Base-by-base conservation (phyloP, 2,113 vertebrate species). In the Tetraodon nigroviridis region DNA sequence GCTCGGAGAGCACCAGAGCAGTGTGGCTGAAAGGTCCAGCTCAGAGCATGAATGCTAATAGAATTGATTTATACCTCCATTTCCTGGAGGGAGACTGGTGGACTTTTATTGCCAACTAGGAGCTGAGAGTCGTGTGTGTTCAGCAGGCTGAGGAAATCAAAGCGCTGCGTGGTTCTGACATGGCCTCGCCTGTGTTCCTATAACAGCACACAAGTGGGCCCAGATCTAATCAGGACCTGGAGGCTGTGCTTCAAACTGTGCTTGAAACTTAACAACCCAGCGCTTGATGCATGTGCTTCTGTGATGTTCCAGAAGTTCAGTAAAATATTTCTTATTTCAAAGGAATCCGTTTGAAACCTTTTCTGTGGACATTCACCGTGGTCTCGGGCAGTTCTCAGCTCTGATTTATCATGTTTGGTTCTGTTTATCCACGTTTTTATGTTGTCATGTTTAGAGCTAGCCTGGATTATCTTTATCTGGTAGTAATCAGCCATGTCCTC, bases 11-110 rank as follows among this genome's bases (percentile, higher is more conserved):
- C 69, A 71, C 70, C 71, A 57, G 85, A 59, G 69, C 76, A 61
- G 73, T 69, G 48, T 51, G 44, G 58, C 52, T 75, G 80, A 86
- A 86, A 84, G 69, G 82, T 71, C 76, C 42, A 73, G 68, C 78
- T 77, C 64, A 57, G 76, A 79, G 75, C 75, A 64, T 69, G 67
- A 85, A 86, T 83, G 71, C 79, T 89, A 88, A 89, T 88, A 66
- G 82, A 29, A 84, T 84, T 80, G 84, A 89, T 88, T 81, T 76
- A 79, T 79, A 78, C 67, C 65, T 71, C 80, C 41, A 63, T 74
- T 76, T 83, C 71, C 69, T 80, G 53, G 71, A 61, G 75, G 73
- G 74, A 78, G 66, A 75, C 73, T 61, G 58, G 57, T 69, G 73
- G 71, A 59, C 72, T 72, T 67, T 64, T 71, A 69, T 79, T 78